Evolutionary conservation across 2,113 vertebrate genomes (phyloP).

Genomic region (Peromyscus polionotus): DNA sequence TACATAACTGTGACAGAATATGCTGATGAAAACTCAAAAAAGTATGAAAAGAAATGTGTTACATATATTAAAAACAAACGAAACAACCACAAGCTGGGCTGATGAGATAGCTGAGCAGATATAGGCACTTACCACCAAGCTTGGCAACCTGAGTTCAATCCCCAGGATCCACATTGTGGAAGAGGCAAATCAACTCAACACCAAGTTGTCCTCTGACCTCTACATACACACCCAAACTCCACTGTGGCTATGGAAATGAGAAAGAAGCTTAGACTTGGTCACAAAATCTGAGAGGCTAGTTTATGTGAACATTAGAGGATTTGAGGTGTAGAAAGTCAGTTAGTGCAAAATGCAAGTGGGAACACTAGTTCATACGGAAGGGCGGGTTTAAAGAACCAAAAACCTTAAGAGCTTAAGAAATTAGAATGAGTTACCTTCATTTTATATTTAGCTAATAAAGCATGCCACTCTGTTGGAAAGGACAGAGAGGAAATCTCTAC

Average conservation of each 20-base stretch:
- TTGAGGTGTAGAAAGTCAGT: background rate
- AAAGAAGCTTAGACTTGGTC: background rate
- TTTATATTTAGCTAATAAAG: conserved; percentile 30
- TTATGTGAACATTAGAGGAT: background rate
- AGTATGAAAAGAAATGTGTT: background rate
- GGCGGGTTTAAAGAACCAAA: background rate
- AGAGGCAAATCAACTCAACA: background rate
- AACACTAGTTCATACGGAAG: background rate
- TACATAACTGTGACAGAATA: background rate
- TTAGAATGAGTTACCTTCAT: conserved; percentile 9
- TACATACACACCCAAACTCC: background rate
- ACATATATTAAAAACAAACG: background rate
- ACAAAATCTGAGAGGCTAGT: conserved; percentile 41
- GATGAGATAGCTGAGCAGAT: background rate
- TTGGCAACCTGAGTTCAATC: background rate
- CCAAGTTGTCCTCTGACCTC: background rate
- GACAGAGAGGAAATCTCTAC: background rate
- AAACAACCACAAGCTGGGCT: background rate
- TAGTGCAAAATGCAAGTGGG: too few species aligned
- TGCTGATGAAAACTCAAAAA: background rate
- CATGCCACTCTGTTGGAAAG: background rate
- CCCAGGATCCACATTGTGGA: background rate
- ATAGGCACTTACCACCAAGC: background rate
- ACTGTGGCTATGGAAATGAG: conserved; percentile 41
- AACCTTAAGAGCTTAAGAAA: conserved; percentile 41